A percentile compares a stretch with the other conserved stretches of the same genome.
Conservation (phyloP, 2,888 invertebrate species). For the Stenodera caucasica region DNA sequence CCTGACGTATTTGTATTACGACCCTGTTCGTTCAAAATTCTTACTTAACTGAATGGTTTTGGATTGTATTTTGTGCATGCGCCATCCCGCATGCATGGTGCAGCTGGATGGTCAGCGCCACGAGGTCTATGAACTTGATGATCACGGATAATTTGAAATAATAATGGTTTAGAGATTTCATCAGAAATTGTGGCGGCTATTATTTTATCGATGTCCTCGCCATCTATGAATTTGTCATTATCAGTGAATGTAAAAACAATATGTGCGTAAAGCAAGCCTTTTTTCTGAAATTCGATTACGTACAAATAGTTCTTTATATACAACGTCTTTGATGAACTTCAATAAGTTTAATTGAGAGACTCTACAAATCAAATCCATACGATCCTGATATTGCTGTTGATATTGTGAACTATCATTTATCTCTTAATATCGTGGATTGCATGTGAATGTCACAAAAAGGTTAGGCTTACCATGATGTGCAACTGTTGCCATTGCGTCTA, state of each 20-base stretch:
- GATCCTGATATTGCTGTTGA: too few relatives aligned
- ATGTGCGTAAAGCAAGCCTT: constrained; percentile 20
- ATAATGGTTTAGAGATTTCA: not conserved
- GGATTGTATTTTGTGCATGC: constrained; percentile 28
- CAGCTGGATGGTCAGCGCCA: constrained; percentile 9
- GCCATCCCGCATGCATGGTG: constrained; percentile 21
- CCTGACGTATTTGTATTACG: too few relatives aligned
- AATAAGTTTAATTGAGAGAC: constrained; percentile 24
- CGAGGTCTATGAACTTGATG: constrained; percentile 4
- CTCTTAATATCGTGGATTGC: constrained; percentile 19
- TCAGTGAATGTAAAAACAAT: constrained; percentile 12
- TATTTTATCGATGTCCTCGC: not conserved
- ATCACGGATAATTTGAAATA: not conserved
- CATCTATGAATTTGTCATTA: constrained; percentile 3
- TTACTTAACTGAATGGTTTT: constrained; percentile 13
- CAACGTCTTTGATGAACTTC: constrained; percentile 15
- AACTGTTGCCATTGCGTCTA: constrained; percentile 29
- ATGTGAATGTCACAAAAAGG: constrained; percentile 30
- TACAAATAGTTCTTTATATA: constrained; percentile 9
- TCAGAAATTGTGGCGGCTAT: not conserved
- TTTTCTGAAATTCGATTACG: constrained; percentile 18
- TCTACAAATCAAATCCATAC: constrained; percentile 20
- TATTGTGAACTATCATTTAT: too few relatives aligned
- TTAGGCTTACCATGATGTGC: constrained; percentile 22
- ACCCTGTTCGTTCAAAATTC: not conserved